Evolutionary conservation across 1,140 invertebrate genomes (phyloP).

Genomic region (Vanessa atalanta): DNA sequence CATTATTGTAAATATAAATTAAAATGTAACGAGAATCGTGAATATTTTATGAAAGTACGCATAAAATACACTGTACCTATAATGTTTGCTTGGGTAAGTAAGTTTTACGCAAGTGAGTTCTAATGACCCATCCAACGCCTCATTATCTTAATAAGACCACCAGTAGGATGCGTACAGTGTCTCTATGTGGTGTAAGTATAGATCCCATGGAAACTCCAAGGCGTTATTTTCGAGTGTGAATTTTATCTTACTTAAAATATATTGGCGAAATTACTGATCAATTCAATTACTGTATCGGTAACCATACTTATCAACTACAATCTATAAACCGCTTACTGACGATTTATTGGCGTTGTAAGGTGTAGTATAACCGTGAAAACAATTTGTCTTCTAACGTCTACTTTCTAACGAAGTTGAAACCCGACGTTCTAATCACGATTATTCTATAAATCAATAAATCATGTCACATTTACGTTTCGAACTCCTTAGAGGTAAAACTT

Average conservation of each 20-base stretch:
- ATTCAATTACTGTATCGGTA: slow-evolving; percentile 14
- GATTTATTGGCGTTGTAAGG: slow-evolving; percentile 3
- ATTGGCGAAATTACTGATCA: slow-evolving; percentile 18
- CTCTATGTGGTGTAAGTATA: slow-evolving; percentile 49
- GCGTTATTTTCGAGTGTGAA: slow-evolving; percentile 43
- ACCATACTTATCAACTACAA: slow-evolving; percentile 17
- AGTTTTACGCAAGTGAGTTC: background rate
- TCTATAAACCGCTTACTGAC: slow-evolving; percentile 19
- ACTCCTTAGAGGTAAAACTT: background rate
- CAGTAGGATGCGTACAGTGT: slow-evolving; percentile 66
- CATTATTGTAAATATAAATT: background rate
- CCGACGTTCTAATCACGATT: slow-evolving; percentile 22
- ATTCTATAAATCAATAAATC: slow-evolving; percentile 4
- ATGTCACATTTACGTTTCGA: too few species aligned
- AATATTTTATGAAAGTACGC: background rate
- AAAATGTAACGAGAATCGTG: background rate
- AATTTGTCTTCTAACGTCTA: slow-evolving; percentile 20
- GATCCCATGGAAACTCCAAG: slow-evolving; percentile 50
- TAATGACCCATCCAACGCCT: slow-evolving; percentile 15
- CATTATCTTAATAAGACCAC: slow-evolving; percentile 57
- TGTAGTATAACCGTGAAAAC: background rate
- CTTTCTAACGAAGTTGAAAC: slow-evolving; percentile 25
- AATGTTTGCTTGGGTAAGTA: background rate
- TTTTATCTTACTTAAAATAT: slow-evolving; percentile 35
- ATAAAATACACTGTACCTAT: background rate